Conservation (phyloP, 1,140 invertebrate genomes). For the Calosoma granatense region DNA sequence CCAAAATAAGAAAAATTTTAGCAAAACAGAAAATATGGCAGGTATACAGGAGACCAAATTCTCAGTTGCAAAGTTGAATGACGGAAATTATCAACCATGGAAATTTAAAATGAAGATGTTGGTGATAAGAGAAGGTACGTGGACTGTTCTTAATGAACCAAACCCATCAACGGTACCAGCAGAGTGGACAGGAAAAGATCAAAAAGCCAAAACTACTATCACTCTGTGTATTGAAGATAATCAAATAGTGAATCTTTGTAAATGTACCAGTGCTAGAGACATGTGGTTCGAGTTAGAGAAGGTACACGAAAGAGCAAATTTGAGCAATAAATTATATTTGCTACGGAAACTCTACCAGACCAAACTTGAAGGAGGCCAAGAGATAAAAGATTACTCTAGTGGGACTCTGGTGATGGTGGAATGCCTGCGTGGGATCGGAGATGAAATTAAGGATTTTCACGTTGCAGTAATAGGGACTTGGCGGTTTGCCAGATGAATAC, state of each 20-base stretch:
- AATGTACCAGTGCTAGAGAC: not conserved
- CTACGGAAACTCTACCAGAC: not conserved
- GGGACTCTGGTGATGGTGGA: not conserved
- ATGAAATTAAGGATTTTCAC: not conserved
- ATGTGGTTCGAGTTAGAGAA: not conserved
- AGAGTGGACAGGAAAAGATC: not conserved
- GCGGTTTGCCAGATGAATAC: no score
- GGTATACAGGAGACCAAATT: no score
- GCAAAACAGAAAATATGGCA: no score
- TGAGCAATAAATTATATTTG: not conserved
- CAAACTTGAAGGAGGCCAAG: not conserved
- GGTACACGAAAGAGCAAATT: not conserved
- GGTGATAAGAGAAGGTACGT: not conserved
- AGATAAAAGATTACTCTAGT: not conserved
- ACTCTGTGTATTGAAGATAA: not conserved
- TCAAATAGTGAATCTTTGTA: not conserved
- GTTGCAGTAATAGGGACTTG: no score
- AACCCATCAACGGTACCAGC: not conserved
- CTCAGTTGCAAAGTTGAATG: not conserved
- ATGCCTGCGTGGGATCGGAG: not conserved
- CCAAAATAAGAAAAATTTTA: no score
- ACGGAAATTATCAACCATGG: not conserved
- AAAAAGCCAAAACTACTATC: not conserved
- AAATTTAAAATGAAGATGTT: not conserved
- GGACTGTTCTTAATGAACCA: not conserved